Base-by-base conservation (phyloP, 2,888 invertebrate species). In the Cryptophagus acutangulus region DNA sequence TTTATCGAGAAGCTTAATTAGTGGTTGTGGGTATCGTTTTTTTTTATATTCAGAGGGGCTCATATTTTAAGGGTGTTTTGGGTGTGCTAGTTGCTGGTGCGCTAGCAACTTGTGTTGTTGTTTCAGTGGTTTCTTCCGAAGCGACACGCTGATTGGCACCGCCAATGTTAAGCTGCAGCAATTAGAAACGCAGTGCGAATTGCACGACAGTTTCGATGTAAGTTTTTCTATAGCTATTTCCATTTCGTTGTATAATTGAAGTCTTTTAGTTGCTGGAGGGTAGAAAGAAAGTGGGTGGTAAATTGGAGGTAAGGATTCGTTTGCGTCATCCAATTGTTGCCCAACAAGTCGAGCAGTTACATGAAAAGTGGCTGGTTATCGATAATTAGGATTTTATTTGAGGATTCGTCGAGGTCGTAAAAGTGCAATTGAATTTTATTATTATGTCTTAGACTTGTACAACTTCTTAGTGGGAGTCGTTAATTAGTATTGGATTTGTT, bases 171-270 rank as follows among this genome's bases (percentile, higher is more conserved):
- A 95, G 65, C 71, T 97, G 49, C 86, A 86, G 54, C 85, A 85
- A n/a, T 72, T 97, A 44, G 95, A 96, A 74, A 84, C 82, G 0
- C 81, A 84, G 44, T 89, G 92, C 64, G 86, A 86, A 20, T 67
- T 95, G 40, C 96, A 97, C 65, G 93, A 96, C 46, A 84, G 90
- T 1, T 92, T 84, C 67, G 90, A 94, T 71, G 93, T 94, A 71
- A 84, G 87, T 81, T 31, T 5, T 28, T 20, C n/a, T n/a, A n/a
- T n/a, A n/a, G n/a, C n/a, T n/a, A n/a, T 31, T 35, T 24, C 10
- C 3, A 20, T 14, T n/a, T n/a, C 6, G 18, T 36, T 28, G 30
- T 30, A 9, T 30, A 12, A 30, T 40, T 37, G 16, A 13, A 35
- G 37, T 35, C 45, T 71, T 67, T 5, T 66, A 93, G 92, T 62